Conservation (phyloP, 2,797 vertebrate species). For the Antrozous pallidus region DNA sequence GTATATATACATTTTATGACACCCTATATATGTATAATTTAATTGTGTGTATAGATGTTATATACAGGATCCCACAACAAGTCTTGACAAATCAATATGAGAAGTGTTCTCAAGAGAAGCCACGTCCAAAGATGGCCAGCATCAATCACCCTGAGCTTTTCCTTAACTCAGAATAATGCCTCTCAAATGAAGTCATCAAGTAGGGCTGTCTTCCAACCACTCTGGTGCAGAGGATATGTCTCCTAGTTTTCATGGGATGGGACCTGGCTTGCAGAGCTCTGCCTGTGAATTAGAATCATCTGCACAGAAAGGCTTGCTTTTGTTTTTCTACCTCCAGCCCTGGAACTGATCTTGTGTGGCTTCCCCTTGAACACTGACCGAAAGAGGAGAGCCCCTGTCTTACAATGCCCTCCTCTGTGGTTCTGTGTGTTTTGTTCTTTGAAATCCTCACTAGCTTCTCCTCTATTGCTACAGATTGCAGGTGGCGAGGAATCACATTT, state of each 20-base stretch:
- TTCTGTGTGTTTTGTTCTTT: background rate
- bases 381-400: background rate
- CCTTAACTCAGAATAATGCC: background rate
- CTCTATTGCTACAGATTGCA: background rate
- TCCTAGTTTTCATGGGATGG: background rate
- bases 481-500: background rate
- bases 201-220: background rate
- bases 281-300: background rate
- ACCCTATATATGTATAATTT: background rate
- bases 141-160: background rate
- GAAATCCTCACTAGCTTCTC: background rate
- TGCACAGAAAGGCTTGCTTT: background rate
- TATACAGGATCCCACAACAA: background rate
- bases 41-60: background rate
- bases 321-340: background rate
- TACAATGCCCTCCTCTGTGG: background rate
- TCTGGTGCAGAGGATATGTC: background rate
- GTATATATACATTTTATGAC: too few species aligned
- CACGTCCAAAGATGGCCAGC: background rate
- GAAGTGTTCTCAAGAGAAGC: background rate
- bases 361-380: background rate
- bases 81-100: background rate
- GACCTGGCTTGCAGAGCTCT: background rate
- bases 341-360: too few species aligned
- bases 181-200: background rate